Evolutionary conservation across 1,140 invertebrate genomes (phyloP), one percentile per base, ranked within the genome.

Genomic region (Drosophila ambigua): DNA sequence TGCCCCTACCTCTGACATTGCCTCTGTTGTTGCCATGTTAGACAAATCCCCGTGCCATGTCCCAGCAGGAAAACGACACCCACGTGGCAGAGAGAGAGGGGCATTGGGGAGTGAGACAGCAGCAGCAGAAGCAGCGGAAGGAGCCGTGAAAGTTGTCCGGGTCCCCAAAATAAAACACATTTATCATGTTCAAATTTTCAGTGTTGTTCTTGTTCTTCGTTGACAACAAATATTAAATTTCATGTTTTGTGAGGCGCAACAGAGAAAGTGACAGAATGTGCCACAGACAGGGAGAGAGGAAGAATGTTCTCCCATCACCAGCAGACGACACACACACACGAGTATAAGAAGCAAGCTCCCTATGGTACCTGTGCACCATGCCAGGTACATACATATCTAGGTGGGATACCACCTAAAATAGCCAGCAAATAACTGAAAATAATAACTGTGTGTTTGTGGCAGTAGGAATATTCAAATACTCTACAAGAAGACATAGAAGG

Each of bases 161-260:
- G 57, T 28, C 52, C 50, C 51, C 65, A 53, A 39, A 39, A 23
- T 44, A 28, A 45, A 45, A 82, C 65, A 85, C 65, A 78, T 78
- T 75, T 72, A 68, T 78, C 82, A 75, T 87, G 72, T 72, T 66
- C 67, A 79, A 67, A 61, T 61, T 75, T 53, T 52, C 64, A 54
- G 51, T 60, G 76, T 72, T 52, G 23, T 52, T 28, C 15, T 53
- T 53, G 48, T 75, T 28, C 41, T 62, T 28, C 54, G 20, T 52
- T 63, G 73, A 75, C 72, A 74, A 62, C 63, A 75, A 72, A 85
- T 88, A 87, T 87, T 87, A 69, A 82, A 88, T 87, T 77, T 69
- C 81, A 77, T 85, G 81, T 71, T 81, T 69, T 64, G 60, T 66
- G 51, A 72, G 48, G 75, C 82, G 72, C 83, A 79, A 87, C 82